Evolutionary conservation across 2,797 vertebrate species (phyloP).

Genomic region (Hipposideros larvatus): DNA sequence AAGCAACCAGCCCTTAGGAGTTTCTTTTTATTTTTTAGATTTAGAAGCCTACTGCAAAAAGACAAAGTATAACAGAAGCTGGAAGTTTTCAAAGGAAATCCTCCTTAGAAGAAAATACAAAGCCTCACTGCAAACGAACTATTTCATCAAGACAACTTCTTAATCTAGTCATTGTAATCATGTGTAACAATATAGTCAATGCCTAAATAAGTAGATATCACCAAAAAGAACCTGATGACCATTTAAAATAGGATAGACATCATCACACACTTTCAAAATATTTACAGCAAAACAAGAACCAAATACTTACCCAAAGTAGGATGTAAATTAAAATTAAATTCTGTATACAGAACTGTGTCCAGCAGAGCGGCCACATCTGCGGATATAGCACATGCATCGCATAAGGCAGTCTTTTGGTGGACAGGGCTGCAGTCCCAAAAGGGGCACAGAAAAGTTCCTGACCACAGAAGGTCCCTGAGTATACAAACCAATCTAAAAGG

Average conservation of each 20-base stretch:
- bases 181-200: slow-evolving; percentile 17
- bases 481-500: neutral
- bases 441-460: slow-evolving; percentile 55
- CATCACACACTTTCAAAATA: slow-evolving; percentile 61
- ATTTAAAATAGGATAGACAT: slow-evolving; percentile 46
- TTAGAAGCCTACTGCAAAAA: slow-evolving; percentile 48
- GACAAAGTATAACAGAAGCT: slow-evolving; percentile 2
- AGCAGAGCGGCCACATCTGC: slow-evolving; percentile 66
- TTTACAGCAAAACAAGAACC: slow-evolving; percentile 71
- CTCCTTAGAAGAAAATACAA: slow-evolving; percentile 49
- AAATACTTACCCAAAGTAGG: slow-evolving; percentile 71
- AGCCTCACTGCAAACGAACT: slow-evolving; percentile 28
- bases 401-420: slow-evolving; percentile 55
- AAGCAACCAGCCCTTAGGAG: neutral
- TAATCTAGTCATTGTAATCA: neutral
- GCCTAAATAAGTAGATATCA: neutral
- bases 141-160: slow-evolving; percentile 30
- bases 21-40: slow-evolving; percentile 43
- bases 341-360: slow-evolving; percentile 68
- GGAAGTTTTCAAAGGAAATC: slow-evolving; percentile 34
- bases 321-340: slow-evolving; percentile 77
- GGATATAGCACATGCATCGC: slow-evolving; percentile 63
- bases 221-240: slow-evolving; percentile 20
- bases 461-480: slow-evolving; percentile 15
- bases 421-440: slow-evolving; percentile 53